A percentile compares a stretch with the other conserved stretches of the same genome.
These are phyloP conservation scores for Vanessa cardui DNA, from an alignment of 2,888 invertebrate species.

Conservation along the genomic window DNA sequence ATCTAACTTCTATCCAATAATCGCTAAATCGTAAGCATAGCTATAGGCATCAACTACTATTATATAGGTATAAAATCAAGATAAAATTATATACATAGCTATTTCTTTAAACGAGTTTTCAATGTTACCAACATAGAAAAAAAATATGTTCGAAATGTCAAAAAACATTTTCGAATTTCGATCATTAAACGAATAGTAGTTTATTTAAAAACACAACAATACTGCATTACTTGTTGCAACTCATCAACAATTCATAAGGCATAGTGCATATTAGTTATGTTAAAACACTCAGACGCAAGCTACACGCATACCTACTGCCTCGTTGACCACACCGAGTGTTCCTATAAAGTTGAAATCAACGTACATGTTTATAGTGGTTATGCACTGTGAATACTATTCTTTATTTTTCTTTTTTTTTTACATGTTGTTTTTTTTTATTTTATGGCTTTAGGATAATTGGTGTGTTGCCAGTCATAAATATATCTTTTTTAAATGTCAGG, in stretches of 20 bases:
- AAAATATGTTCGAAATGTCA: too few species aligned
- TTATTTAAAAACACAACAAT: constrained; percentile 3
- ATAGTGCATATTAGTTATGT: constrained; percentile 53
- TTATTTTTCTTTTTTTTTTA: not conserved
- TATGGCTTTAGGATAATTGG: constrained; percentile 7
- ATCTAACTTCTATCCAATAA: too few species aligned
- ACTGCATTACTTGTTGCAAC: constrained; percentile 11
- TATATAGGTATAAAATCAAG: too few species aligned
- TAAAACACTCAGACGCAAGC: constrained; percentile 44
- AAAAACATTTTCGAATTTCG: too few species aligned
- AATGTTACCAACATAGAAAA: too few species aligned
- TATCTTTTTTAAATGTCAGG: not conserved
- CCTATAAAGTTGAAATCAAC: constrained; percentile 48
- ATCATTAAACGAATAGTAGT: not conserved
- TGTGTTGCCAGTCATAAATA: not conserved
- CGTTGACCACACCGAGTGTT: constrained; percentile 73
- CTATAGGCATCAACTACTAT: too few species aligned
- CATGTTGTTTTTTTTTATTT: not conserved
- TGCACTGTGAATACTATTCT: constrained; percentile 2
- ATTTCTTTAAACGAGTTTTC: too few species aligned
- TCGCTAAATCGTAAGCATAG: too few species aligned
- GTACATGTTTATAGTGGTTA: constrained; percentile 49
- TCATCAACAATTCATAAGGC: constrained; percentile 35
- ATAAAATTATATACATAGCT: too few species aligned
- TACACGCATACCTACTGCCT: constrained; percentile 59